Percentiles rank a stretch among this genome's conserved stretches.
Conservation (phyloP, 2,888 invertebrate genomes). For the Nemurella pictetii region DNA sequence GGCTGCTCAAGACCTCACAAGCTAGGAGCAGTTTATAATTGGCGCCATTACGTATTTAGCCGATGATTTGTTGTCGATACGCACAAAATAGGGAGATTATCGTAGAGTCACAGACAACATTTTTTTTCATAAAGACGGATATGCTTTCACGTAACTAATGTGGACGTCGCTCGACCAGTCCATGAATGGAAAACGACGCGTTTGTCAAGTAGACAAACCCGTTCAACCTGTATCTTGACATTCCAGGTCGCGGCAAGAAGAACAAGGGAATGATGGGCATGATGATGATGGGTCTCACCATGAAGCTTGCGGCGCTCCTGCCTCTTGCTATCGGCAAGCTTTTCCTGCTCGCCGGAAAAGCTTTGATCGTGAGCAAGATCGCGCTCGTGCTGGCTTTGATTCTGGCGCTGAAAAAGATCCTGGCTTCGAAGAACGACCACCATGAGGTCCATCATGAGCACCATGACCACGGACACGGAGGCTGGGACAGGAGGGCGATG, state of each 20-base stretch:
- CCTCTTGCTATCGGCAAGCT: constrained; percentile 79
- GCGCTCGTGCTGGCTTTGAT: constrained; percentile 79
- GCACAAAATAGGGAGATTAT: too few species aligned
- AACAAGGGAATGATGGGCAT: constrained; percentile 84
- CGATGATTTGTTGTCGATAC: too few species aligned
- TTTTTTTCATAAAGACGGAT: too few species aligned
- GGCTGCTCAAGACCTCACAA: too few species aligned
- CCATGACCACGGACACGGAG: constrained; percentile 55
- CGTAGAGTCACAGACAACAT: too few species aligned
- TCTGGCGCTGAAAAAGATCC: constrained; percentile 79
- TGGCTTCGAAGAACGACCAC: constrained; percentile 66
- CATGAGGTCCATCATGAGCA: constrained; percentile 51
- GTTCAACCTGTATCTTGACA: not conserved
- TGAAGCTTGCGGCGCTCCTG: constrained; percentile 81
- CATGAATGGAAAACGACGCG: not conserved
- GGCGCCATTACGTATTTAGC: too few species aligned
- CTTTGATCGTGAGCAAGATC: constrained; percentile 80
- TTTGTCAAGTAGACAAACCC: not conserved
- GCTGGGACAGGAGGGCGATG: constrained; percentile 68
- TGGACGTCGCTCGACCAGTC: too few species aligned
- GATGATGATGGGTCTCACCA: constrained; percentile 87
- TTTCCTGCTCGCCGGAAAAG: constrained; percentile 82
- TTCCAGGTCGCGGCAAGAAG: constrained; percentile 79
- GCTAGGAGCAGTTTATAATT: too few species aligned
- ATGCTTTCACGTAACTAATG: too few species aligned